Base-by-base conservation (phyloP, 2,113 vertebrate genomes). In the Chitala chitala region DNA sequence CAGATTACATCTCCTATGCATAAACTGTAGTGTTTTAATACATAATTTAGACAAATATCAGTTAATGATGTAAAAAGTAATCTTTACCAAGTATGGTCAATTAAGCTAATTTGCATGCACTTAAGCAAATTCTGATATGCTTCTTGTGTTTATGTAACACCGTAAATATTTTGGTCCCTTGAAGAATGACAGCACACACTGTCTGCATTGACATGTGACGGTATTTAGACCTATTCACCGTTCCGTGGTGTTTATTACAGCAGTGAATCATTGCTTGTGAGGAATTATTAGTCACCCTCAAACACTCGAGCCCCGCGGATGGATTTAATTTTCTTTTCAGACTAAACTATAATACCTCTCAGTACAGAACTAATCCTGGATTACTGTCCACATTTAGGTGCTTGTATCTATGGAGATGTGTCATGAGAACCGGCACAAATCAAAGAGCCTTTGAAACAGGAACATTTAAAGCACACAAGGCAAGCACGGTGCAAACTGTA, bases 401-500 rank as follows among this genome's bases (percentile, higher is more conserved):
- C 38, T 46, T n/a, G 20, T 20, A 54, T 40, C 46, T 66, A 64
- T 22, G 31, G n/a, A 50, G 50, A 74, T 13, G 33, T 13, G 4
- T 36, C 22, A 17, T 17, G 20, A 44, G 55, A 56, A 72, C 40
- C 40, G 3, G 31, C 17, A 59, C 40, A 61, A 59, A 69, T 40
- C 51, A 22, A 15, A 56, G 29, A 69, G 50, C 53, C 6, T 55
- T 31, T 1, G 5, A 36, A 65, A 13, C 51, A 4, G 17, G 63
- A 8, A 20, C 36, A 65, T 51, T 53, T 8, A 55, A 61, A 33
- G 54, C 46, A 26, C 17, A 33, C 38, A 13, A 31, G 73, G 42
- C 42, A 38, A 51, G 80, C 53, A 73, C 58, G 20, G 46, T 70
- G 77, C 70, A 80, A 55, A 51, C 69, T 71, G 48, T 15, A 71